Base-by-base conservation (phyloP, 2,797 vertebrate species). In the Anniella stebbinsi region DNA sequence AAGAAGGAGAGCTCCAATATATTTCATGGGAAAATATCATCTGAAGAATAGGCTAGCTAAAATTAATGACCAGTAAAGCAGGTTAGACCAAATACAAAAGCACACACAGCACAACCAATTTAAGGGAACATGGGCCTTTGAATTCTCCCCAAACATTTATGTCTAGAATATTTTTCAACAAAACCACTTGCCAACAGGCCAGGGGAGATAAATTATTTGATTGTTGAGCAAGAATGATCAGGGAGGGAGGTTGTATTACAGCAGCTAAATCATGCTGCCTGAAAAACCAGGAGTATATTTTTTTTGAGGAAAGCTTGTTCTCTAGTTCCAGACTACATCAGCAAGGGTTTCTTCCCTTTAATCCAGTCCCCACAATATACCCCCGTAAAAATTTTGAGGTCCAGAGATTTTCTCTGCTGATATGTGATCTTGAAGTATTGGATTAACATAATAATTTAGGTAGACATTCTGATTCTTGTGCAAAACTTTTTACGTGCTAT, bases 21-120 rank as follows among this genome's bases (percentile, higher is more conserved):
- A 88, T 86, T 88, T 80, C 73, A 75, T 23, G 88, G 73, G 4
- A 88, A 94, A 90, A 63, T 92, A 84, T 15, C 2, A 87, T 25
- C 83, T 86, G 54, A 88, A n/a, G 2, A 88, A 86, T 17, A 89
- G 9, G 80, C 23, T 88, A 91, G 82, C 80, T 81, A 89, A 95
- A 96, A 93, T 86, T 81, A 94, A 92, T 85, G 78, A 88, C 15
- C 30, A 72, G 51, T 92, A 60, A 93, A 94, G 89, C 11, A 84
- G 70, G 38, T 91, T 30, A 94, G 51, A 90, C 30, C 60, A 86
- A 91, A 89, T 88, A 13, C 30, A 78, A 89, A 91, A 80, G 18
- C 30, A 82, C 45, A 51, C 4, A 89, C 36, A 90, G 78, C 10
- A 6, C 0, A 63, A 93, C 88, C 54, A 88, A 41, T 91, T 94